Evolutionary conservation across 1,140 invertebrate genomes (phyloP), one percentile per base, ranked within the genome.

Genomic region (Cyphomyrmex costatus): DNA sequence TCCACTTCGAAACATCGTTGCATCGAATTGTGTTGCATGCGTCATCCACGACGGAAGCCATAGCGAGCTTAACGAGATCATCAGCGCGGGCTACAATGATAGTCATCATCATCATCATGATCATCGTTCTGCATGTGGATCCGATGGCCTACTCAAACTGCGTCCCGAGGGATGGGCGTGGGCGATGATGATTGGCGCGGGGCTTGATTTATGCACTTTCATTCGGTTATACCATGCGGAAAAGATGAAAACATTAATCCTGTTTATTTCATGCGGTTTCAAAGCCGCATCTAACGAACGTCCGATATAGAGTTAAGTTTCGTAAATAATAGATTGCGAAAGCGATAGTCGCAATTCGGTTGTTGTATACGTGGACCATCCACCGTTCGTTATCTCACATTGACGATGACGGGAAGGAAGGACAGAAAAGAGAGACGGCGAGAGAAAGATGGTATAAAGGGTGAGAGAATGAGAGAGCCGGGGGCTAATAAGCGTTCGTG

Each of bases 41-140:
- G 53, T 83, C 79, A 74, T 8, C 42, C 68, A 74, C 7, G 36
- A 27, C 42, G 70, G 27, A 60, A 21, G 58, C 21, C 53, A 60
- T 60, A 66, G 68, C 30, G 36, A 36, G 24, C 42, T 36, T 85
- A 90, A 83, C 74, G 77, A 85, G 74, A 76, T 60, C 89, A 83
- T 76, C 89, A 82, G 73, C 88, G 86, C 71, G 71, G 86, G 88
- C 91, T 89, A 85, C 89, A 93, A 91, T 92, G 92, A 92, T 93
- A 93, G 91, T 92, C 92, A 92, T 94, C 92, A 91, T 92, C 91
- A 87, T 86, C 91, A 86, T 86, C 77, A n/a, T n/a, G n/a, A n/a
- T n/a, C n/a, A 70, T 89, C 89, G 66, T 73, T 85, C 84, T 86
- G 56, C 90, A 65, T 30, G 60, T 27, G 74, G 60, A 21, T 46